Evolutionary conservation across 2,113 vertebrate species (phyloP), one percentile per base, ranked within the genome.

Genomic region (Melanotaenia duboulayi): DNA sequence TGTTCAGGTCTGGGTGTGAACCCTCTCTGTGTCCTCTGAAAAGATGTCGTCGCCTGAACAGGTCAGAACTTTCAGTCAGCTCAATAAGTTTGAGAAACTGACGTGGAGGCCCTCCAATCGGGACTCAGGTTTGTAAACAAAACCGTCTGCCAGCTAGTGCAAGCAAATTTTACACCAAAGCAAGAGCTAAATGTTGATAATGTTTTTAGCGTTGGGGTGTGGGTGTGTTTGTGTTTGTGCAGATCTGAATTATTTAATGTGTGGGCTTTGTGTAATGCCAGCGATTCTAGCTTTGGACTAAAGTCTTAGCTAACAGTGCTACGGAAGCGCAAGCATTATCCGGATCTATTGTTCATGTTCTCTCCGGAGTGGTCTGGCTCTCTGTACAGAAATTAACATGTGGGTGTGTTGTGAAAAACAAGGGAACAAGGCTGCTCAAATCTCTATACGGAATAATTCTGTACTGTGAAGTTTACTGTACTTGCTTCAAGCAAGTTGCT

Each of bases 21-120:
- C 20, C 23, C 11, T 4, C 50, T 46, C 44, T 12, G 19, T 39
- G 65, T 35, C 4, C 20, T 13, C 64, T 32, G 64, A 66, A 11
- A 84, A 78, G 62, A 94, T 94, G 92, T 91, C 88, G 48, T 78
- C 86, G 4, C 42, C 52, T 9, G 85, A 90, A 35, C 70, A 65
- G 0, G 69, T 72, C 51, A 78, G 62, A 56, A 82, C 74, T 58
- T 71, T 60, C 70, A 86, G 67, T 80, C 90, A 88, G 70, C 86
- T 93, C 68, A 93, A 89, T 70, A 89, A 80, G 83, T 97, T 97
- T 90, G 96, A 96, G 90, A 96, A 95, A 82, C 93, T 97, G 85
- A 95, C 95, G 70, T 95, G 94, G 86, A 94, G 95, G 88, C 94
- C 95, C 71, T 91, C 91, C 49, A 69, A 90, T 74, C 82, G 91